Conservation (phyloP, 2,888 invertebrate species). For the Orthosia gothica region DNA sequence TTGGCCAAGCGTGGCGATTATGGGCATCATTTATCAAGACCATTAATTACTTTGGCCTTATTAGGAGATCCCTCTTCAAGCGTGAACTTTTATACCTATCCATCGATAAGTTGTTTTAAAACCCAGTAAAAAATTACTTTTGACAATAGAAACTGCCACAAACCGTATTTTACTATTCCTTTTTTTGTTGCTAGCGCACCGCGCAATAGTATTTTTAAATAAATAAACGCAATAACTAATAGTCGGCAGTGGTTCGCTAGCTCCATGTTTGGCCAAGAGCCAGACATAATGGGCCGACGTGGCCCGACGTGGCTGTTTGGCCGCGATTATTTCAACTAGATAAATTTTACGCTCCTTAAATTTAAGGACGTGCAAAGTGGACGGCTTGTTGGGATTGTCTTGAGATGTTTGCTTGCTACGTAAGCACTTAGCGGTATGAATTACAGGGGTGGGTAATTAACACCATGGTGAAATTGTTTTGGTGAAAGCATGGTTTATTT, state of each 20-base stretch:
- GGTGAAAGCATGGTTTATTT: neutral
- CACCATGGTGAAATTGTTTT: constrained; percentile 15
- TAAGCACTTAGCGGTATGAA: constrained; percentile 38
- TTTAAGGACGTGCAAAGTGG: constrained; percentile 82
- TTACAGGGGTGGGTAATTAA: constrained; percentile 43
- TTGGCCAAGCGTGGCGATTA: neutral
- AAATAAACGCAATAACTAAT: constrained; percentile 70
- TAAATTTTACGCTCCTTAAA: constrained; percentile 86
- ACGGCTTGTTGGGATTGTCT: constrained; percentile 62
- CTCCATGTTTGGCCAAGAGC: constrained; percentile 80
- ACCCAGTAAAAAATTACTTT: neutral
- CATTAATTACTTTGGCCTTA: too few relatives aligned
- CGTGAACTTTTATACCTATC: neutral
- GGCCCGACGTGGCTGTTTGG: constrained; percentile 78
- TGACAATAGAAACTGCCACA: constrained; percentile 25
- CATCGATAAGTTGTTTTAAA: constrained; percentile 1
- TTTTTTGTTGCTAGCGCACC: constrained; percentile 34
- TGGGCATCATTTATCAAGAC: neutral
- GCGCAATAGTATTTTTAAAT: constrained; percentile 64
- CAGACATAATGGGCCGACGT: constrained; percentile 82
- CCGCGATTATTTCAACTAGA: constrained; percentile 86
- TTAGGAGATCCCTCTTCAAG: neutral
- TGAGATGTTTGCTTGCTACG: constrained; percentile 51
- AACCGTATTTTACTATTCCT: constrained; percentile 20
- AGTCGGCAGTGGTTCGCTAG: constrained; percentile 72